phyloP scores from a whole-genome alignment of 2,113 vertebrate species.

The Motacilla alba region DNA sequence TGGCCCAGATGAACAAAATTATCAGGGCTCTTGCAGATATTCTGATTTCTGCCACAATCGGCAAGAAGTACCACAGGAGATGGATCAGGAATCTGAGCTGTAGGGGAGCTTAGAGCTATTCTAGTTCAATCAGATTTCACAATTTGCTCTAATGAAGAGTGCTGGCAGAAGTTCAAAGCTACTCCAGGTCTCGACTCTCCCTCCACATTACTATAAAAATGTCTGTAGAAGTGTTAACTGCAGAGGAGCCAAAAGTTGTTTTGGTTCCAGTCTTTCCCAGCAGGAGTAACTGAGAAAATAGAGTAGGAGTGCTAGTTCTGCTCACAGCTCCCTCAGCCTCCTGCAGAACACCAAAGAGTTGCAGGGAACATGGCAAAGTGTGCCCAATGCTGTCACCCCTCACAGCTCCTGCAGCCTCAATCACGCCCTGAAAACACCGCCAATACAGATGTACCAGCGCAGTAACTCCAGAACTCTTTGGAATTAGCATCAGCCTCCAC shows the following conservation, averaged over 20 bases:
- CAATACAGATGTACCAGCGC: not conserved
- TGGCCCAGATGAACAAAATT: not conserved
- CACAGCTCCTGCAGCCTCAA: not conserved
- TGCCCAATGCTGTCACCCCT: not conserved
- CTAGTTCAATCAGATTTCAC: slow-evolving; percentile 54
- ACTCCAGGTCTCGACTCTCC: slow-evolving; percentile 38
- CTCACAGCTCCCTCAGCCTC: slow-evolving; percentile 12
- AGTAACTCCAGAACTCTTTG: slow-evolving; percentile 30
- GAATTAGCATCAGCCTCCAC: slow-evolving; percentile 56
- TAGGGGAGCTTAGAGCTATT: slow-evolving; percentile 49
- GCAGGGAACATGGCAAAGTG: not conserved
- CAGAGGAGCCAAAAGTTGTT: slow-evolving; percentile 57
- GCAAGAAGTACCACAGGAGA: not conserved
- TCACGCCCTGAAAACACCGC: not conserved
- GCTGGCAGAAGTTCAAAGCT: slow-evolving; percentile 54
- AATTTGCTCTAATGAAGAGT: slow-evolving; percentile 56
- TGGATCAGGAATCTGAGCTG: slow-evolving; percentile 21
- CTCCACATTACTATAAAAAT: slow-evolving; percentile 49
- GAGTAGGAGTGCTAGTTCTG: slow-evolving; percentile 37
- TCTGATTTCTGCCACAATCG: not conserved
- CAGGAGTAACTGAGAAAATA: slow-evolving; percentile 47
- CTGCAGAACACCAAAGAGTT: not conserved
- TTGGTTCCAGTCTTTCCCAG: slow-evolving; percentile 49
- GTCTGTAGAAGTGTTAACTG: slow-evolving; percentile 48
- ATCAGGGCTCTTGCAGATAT: not conserved